Evolutionary conservation across 1,140 invertebrate species (phyloP), one percentile per base, ranked within the genome.

Genomic region (Zaprionus capensis): DNA sequence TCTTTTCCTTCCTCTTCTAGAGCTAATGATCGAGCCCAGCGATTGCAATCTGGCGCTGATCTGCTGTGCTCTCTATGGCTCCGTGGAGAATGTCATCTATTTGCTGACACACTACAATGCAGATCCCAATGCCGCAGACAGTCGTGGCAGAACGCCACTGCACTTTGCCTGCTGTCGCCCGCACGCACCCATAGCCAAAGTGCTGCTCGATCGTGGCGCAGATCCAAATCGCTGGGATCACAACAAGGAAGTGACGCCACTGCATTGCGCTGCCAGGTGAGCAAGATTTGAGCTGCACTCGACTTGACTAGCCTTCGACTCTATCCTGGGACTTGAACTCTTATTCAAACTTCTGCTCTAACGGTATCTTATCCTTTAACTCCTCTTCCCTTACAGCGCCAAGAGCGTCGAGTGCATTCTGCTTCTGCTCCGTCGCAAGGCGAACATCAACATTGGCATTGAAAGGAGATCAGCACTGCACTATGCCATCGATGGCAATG

Each of bases 91-190:
- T 71, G 71, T 91, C 22, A 70, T 81, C 11, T 76, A 71, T 26
- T 56, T 92, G 22, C 55, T 93, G 9, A 77, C 78, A 14, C 87
- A 91, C 34, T 82, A 75, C 71, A 76, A 66, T 36, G 81, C 81
- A 4, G 82, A 92, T 67, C 86, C 91, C 1, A 93, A 93, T 65
- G 76, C 77, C 7, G 24, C 64, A 0, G 92, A 93, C 51, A 69
- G 61, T 14, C 71, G 76, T 2, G 90, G 83, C 1, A 68, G 96
- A 91, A 96, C 96, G 5, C 94, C 96, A 12, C 91, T 98, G 17
- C 97, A 98, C 92, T 94, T 98, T 76, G 96, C 97, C 41, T 95
- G 96, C 58, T 94, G 94, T 78, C 94, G 94, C n/a, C 95, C 95
- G 1, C 95, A 94, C 49, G 92, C 94, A 24, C 95, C 95, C 62